Percentiles rank a stretch among this genome's conserved stretches.
phyloP scores from a whole-genome alignment of 2,888 invertebrate species.

The Morpho achilles region DNA sequence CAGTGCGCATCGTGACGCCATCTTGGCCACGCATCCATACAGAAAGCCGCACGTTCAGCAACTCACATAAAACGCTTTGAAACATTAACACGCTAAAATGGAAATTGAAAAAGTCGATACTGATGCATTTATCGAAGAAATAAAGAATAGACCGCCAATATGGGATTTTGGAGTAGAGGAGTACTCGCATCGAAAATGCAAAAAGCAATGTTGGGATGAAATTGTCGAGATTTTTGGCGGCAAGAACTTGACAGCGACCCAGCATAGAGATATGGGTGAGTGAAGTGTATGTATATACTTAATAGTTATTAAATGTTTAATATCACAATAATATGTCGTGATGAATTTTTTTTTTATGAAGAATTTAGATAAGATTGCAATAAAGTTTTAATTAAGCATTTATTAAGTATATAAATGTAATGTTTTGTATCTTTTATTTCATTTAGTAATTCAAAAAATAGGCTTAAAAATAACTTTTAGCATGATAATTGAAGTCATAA shows the following conservation, averaged over 20 bases:
- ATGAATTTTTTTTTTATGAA: too few species aligned
- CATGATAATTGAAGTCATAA: too few species aligned
- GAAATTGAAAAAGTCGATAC: constrained; percentile 16
- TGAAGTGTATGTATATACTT: background rate
- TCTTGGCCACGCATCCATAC: constrained; percentile 17
- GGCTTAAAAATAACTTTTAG: too few species aligned
- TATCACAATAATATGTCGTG: too few species aligned
- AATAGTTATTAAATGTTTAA: background rate
- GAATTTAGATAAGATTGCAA: too few species aligned
- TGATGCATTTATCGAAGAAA: constrained; percentile 18
- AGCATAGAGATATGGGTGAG: constrained; percentile 16
- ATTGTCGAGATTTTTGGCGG: constrained; percentile 21
- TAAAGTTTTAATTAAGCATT: too few species aligned
- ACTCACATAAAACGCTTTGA: background rate
- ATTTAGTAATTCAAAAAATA: too few species aligned
- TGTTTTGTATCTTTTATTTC: too few species aligned
- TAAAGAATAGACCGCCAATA: constrained; percentile 13
- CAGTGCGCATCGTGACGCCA: constrained; percentile 14
- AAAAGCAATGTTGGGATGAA: constrained; percentile 22
- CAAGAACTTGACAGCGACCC: constrained; percentile 9
- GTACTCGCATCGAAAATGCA: constrained; percentile 17
- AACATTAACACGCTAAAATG: constrained; percentile 2
- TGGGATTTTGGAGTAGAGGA: constrained; percentile 14
- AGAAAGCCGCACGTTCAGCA: constrained; percentile 3
- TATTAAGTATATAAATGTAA: too few species aligned